Percentiles rank a stretch among this genome's conserved stretches.
Evolutionary conservation across 2,113 vertebrate species (phyloP).

Genomic region (Hiodon alosoides): DNA sequence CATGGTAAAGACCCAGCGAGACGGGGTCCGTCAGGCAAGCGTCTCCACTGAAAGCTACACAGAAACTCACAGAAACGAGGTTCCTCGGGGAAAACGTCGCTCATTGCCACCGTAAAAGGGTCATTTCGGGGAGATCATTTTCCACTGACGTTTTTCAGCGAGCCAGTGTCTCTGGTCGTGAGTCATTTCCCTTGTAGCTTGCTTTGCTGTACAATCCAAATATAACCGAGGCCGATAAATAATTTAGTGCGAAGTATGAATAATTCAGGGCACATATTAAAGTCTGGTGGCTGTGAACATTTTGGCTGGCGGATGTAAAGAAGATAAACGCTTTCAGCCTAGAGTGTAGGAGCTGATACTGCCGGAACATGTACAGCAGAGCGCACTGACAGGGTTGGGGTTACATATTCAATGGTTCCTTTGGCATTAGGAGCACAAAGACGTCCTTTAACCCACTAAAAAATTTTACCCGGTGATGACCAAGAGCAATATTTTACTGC

Average conservation of each 20-base stretch:
- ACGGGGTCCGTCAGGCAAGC: background rate
- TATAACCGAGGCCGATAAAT: constrained; percentile 47
- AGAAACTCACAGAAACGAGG: too few species aligned
- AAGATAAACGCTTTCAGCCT: constrained; percentile 39
- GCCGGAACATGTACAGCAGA: constrained; percentile 24
- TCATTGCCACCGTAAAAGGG: background rate
- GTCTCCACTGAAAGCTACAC: background rate
- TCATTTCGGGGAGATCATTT: constrained; percentile 3
- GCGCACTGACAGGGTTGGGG: constrained; percentile 9
- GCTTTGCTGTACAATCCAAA: constrained; percentile 36
- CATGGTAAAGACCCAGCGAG: background rate
- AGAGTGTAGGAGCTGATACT: constrained; percentile 24
- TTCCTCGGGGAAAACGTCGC: background rate
- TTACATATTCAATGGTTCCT: background rate
- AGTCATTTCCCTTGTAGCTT: background rate
- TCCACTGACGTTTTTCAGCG: background rate
- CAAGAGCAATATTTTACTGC: background rate
- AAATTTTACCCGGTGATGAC: background rate
- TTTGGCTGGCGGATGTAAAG: constrained; percentile 37
- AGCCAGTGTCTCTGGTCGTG: background rate
- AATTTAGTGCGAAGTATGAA: constrained; percentile 40
- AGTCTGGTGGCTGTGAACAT: constrained; percentile 39
- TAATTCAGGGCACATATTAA: constrained; percentile 46
- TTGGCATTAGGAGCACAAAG: background rate
- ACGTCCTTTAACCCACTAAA: background rate